These are phyloP conservation scores for Heterochromis multidens DNA, from an alignment of 2,113 vertebrate genomes.

Conservation along the genomic window DNA sequence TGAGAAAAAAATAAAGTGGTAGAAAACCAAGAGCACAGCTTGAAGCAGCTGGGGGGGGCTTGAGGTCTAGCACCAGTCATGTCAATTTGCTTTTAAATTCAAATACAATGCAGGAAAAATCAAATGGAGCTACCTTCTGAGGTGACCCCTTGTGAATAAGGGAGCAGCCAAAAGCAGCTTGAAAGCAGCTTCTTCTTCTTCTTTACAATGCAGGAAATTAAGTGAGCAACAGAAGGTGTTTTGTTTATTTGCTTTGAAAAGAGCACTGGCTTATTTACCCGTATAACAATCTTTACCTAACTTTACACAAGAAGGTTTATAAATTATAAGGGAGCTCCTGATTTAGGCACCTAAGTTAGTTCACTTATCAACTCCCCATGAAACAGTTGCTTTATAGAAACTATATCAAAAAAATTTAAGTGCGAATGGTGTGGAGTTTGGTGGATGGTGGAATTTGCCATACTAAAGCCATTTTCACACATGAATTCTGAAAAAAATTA, in stretches of 20 bases:
- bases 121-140: neutral
- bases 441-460: neutral
- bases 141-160: neutral
- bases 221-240: neutral
- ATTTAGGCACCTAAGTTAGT: no score
- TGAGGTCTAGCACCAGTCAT: neutral
- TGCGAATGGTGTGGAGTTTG: neutral
- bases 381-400: neutral
- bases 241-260: neutral
- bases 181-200: neutral
- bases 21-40: neutral
- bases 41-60: neutral
- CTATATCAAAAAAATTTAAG: neutral
- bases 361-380: no score
- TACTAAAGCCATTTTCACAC: rapidly evolving
- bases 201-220: neutral
- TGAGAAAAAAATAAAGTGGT: neutral
- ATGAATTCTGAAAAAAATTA: neutral
- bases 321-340: no score
- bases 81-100: neutral
- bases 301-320: no score
- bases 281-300: neutral
- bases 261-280: neutral
- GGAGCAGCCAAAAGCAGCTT: neutral
- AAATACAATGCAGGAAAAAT: neutral